A percentile compares a stretch with the other conserved stretches of the same genome.
phyloP scores from a whole-genome alignment of 2,888 invertebrate genomes.

The Morpho achilles region DNA sequence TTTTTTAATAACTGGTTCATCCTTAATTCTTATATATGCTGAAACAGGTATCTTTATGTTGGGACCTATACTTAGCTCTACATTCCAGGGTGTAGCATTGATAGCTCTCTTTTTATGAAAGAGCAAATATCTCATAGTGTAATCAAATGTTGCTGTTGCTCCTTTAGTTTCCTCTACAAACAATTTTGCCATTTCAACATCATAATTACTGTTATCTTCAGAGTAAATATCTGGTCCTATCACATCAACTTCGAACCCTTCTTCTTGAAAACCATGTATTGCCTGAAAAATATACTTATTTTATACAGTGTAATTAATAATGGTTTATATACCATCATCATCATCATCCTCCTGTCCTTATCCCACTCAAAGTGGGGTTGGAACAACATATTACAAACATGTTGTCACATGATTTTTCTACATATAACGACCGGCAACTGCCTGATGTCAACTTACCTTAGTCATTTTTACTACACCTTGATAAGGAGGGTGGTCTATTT shows the following conservation, averaged over 20 bases:
- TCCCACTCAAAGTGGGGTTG: too few species aligned
- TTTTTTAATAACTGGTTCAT: slow-evolving; percentile 58
- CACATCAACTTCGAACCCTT: slow-evolving; percentile 80
- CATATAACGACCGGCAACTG: too few species aligned
- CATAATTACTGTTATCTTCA: slow-evolving; percentile 46
- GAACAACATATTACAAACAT: too few species aligned
- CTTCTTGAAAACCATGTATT: slow-evolving; percentile 74
- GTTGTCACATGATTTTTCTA: too few species aligned
- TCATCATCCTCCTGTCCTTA: too few species aligned
- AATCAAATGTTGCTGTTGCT: slow-evolving; percentile 75
- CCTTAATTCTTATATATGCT: slow-evolving; percentile 73
- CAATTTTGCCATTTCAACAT: slow-evolving; percentile 47
- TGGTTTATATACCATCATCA: too few species aligned
- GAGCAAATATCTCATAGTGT: slow-evolving; percentile 79
- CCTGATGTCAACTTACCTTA: too few species aligned
- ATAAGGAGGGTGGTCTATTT: too few species aligned
- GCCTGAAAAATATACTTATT: slow-evolving; percentile 44
- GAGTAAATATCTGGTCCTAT: slow-evolving; percentile 77
- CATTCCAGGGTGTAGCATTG: slow-evolving; percentile 82
- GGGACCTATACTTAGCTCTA: slow-evolving; percentile 79
- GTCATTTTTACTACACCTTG: too few species aligned
- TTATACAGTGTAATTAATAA: too few species aligned
- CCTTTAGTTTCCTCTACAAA: slow-evolving; percentile 65
- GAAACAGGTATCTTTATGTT: slow-evolving; percentile 81
- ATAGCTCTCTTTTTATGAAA: slow-evolving; percentile 73